Conservation (phyloP, 2,113 vertebrate genomes). For the Carassius auratus region DNA sequence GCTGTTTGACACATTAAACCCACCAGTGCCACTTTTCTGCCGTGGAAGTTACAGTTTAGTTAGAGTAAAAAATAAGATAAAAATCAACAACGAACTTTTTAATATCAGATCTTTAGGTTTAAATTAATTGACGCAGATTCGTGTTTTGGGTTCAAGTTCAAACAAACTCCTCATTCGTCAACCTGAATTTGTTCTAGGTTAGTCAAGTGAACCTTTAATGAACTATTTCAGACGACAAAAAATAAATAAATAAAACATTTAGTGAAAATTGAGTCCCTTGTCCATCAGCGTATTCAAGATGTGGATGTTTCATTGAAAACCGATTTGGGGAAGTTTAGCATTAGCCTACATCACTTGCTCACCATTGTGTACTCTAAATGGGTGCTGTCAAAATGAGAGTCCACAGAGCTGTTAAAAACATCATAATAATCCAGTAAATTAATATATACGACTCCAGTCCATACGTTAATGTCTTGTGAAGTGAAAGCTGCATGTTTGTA, state of each 20-base stretch:
- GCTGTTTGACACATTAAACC: constrained; percentile 43
- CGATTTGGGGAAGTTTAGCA: too few relatives aligned
- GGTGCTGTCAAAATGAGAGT: neutral
- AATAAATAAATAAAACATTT: neutral
- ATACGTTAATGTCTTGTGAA: neutral
- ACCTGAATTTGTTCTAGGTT: neutral
- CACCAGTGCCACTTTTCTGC: neutral
- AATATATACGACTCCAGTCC: too few relatives aligned
- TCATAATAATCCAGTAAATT: too few relatives aligned
- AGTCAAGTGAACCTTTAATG: neutral
- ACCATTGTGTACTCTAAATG: too few relatives aligned
- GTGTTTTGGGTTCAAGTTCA: neutral
- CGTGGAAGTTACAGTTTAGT: constrained; percentile 29
- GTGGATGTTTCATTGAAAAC: neutral
- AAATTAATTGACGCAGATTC: neutral
- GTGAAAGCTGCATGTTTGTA: neutral
- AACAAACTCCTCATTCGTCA: too few relatives aligned
- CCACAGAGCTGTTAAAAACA: neutral
- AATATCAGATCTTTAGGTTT: too few relatives aligned
- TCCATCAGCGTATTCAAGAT: neutral
- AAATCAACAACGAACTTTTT: neutral
- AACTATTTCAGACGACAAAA: neutral
- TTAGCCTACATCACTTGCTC: too few relatives aligned
- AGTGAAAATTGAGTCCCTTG: neutral
- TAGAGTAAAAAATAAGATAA: neutral